Evolutionary conservation across 2,888 invertebrate genomes (phyloP).

Genomic region (Hecatera dysodea): DNA sequence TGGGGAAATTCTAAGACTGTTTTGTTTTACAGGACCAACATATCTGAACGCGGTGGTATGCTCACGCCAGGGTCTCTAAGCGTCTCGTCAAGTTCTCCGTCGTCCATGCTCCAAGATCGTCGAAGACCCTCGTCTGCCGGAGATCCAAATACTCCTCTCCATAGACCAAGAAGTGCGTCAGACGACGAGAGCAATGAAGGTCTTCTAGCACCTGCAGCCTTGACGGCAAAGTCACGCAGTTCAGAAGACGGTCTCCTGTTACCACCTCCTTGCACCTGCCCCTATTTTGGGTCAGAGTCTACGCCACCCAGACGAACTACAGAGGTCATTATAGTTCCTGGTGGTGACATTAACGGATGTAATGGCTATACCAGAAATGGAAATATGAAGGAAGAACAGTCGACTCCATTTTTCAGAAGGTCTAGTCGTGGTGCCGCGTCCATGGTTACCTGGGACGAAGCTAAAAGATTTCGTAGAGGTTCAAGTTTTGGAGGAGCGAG

Average conservation of each 20-base stretch:
- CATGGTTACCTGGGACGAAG: constrained; percentile 94
- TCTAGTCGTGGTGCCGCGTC: constrained; percentile 93
- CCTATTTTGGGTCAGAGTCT: constrained; percentile 94
- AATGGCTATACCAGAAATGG: constrained; percentile 83
- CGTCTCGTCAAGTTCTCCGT: constrained; percentile 87
- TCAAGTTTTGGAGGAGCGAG: constrained; percentile 93
- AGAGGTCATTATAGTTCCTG: constrained; percentile 89
- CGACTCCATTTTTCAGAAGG: constrained; percentile 88
- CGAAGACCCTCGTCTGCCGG: constrained; percentile 83
- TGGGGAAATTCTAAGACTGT: constrained; percentile 16
- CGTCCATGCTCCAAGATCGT: constrained; percentile 86
- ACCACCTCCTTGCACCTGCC: constrained; percentile 95
- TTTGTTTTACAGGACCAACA: constrained; percentile 79
- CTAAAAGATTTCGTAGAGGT: constrained; percentile 92
- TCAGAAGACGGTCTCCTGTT: constrained; percentile 90
- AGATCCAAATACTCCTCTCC: constrained; percentile 80
- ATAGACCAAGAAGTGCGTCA: constrained; percentile 85
- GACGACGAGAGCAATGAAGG: constrained; percentile 86
- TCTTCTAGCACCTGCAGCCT: constrained; percentile 80
- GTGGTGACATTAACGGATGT: constrained; percentile 88
- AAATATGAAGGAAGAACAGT: constrained; percentile 82
- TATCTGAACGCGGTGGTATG: constrained; percentile 86
- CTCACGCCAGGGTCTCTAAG: constrained; percentile 87
- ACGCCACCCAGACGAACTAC: constrained; percentile 88
- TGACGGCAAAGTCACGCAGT: constrained; percentile 86